Percentiles rank a stretch among this genome's conserved stretches.
These are phyloP conservation scores for Sinonovacula constricta DNA, from an alignment of 1,140 invertebrate species.

Conservation along the genomic window DNA sequence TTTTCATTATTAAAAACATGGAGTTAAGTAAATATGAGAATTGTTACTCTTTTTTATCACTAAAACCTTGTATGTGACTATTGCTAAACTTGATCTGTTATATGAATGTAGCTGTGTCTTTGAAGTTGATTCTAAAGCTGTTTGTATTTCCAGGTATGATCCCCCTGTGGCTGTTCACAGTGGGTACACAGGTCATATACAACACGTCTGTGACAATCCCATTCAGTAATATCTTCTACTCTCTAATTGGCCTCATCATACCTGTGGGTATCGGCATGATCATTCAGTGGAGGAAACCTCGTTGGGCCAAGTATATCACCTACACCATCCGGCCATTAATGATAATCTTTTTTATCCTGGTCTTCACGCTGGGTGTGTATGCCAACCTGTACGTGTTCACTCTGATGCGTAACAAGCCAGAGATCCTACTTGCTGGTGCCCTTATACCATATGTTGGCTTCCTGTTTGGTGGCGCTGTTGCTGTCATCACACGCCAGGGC, in stretches of 20 bases:
- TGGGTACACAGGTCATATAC: conserved; percentile 86
- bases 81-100: too few relatives aligned
- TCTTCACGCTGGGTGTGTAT: conserved; percentile 94
- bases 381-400: conserved; percentile 95
- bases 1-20: too few relatives aligned
- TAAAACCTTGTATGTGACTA: too few relatives aligned
- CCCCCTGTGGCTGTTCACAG: conserved; percentile 94
- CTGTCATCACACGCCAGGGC: conserved; percentile 58
- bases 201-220: conserved; percentile 84
- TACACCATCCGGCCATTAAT: conserved; percentile 84
- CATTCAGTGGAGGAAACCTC: conserved; percentile 81
- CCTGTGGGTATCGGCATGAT: conserved; percentile 90
- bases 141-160: conserved; percentile 87
- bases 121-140: too few relatives aligned
- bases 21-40: too few relatives aligned
- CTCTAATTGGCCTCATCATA: conserved; percentile 88
- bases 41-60: too few relatives aligned
- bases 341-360: conserved; percentile 89
- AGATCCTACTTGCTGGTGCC: conserved; percentile 87
- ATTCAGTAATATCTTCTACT: conserved; percentile 87
- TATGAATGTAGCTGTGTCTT: too few relatives aligned
- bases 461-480: conserved; percentile 82
- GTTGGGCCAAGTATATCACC: conserved; percentile 59
- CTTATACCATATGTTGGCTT: conserved; percentile 93
- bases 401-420: conserved; percentile 82